Percentiles rank a stretch among this genome's conserved stretches.
Evolutionary conservation across 2,797 vertebrate genomes (phyloP).

Genomic region (Erpetoichthys calabaricus): DNA sequence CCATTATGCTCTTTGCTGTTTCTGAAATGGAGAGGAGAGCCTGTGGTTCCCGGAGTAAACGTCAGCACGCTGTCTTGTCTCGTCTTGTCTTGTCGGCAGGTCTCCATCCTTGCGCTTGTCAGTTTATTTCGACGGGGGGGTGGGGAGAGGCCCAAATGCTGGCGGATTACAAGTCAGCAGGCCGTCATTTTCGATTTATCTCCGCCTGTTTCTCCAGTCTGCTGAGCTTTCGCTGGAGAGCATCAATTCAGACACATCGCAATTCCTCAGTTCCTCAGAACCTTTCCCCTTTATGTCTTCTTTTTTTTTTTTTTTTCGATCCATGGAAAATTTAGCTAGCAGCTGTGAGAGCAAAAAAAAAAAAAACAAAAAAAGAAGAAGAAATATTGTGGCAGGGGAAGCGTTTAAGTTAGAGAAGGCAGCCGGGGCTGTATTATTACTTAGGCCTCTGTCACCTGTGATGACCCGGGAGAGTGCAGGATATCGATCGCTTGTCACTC

Average conservation of each 20-base stretch:
- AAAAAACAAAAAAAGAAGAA: constrained; percentile 20
- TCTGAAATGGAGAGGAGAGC: no score
- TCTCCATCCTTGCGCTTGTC: constrained; percentile 48
- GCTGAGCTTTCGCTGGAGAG: constrained; percentile 38
- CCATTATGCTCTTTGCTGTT: no score
- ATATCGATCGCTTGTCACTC: constrained; percentile 94
- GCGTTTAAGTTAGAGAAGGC: constrained; percentile 85
- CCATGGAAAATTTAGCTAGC: constrained; percentile 61
- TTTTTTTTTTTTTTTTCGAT: constrained; percentile 50
- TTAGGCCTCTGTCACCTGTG: constrained; percentile 90
- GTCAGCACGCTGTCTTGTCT: no score
- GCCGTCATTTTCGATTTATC: constrained; percentile 78
- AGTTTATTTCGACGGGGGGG: constrained; percentile 63
- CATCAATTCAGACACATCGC: constrained; percentile 54
- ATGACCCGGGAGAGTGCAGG: constrained; percentile 87
- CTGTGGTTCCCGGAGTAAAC: no score
- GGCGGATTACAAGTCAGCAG: constrained; percentile 72
- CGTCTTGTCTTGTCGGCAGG: constrained; percentile 27
- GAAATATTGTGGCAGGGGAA: constrained; percentile 86
- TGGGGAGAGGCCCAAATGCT: constrained; percentile 59
- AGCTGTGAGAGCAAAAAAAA: constrained; percentile 52
- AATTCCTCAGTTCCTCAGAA: constrained; percentile 50
- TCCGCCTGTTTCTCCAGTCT: constrained; percentile 42
- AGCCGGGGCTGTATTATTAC: constrained; percentile 88
- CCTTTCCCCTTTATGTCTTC: constrained; percentile 50